Conservation (phyloP, 2,888 invertebrate species). For the Anoncus sp. region DNA sequence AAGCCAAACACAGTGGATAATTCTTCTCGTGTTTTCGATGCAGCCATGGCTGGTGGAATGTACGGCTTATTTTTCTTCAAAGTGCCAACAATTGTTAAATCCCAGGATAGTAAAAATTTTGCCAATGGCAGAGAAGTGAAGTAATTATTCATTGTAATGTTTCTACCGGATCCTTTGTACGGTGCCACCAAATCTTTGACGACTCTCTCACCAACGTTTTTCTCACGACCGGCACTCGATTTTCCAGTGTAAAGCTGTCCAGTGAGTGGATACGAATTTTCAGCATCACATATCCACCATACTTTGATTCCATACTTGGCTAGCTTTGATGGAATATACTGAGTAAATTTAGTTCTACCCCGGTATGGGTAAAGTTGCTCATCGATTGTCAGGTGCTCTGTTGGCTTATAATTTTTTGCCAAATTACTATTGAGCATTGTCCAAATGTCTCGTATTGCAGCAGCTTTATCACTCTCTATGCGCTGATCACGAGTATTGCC, state of each 20-base stretch:
- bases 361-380: conserved; percentile 70
- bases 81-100: conserved; percentile 66
- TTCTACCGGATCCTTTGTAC: conserved; percentile 70
- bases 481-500: conserved; percentile 68
- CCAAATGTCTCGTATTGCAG: conserved; percentile 70
- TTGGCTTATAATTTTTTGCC: conserved; percentile 68
- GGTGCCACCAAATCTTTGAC: conserved; percentile 71
- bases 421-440: conserved; percentile 67
- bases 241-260: conserved; percentile 71
- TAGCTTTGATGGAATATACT: conserved; percentile 72
- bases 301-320: conserved; percentile 53
- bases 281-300: conserved; percentile 69
- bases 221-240: conserved; percentile 64
- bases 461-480: conserved; percentile 71
- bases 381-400: conserved; percentile 72
- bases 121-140: conserved; percentile 67
- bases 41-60: conserved; percentile 64
- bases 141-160: conserved; percentile 59
- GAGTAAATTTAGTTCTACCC: conserved; percentile 70
- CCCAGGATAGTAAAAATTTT: conserved; percentile 62
- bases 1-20: conserved; percentile 64
- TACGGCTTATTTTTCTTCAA: conserved; percentile 50
- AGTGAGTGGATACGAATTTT: conserved; percentile 65
- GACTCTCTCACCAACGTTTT: conserved; percentile 71
- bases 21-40: conserved; percentile 64